Percentiles rank a stretch among this genome's conserved stretches.
Evolutionary conservation across 2,888 invertebrate species (phyloP).

Genomic region (Ichneumoninae sp.): DNA sequence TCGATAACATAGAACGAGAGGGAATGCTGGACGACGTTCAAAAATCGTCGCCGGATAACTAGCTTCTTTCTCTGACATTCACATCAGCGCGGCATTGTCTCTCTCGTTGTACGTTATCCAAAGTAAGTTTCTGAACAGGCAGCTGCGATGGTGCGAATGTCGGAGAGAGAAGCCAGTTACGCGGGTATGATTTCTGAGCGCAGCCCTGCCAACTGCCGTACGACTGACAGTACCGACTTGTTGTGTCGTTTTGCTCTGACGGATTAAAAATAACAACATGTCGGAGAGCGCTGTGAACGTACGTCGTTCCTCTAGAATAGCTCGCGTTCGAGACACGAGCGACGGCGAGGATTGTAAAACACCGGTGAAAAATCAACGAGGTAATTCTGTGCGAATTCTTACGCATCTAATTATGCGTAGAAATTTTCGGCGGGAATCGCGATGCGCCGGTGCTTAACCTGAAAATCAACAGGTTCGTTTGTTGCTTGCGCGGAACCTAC

Average conservation of each 20-base stretch:
- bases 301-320: conserved; percentile 65
- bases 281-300: conserved; percentile 61
- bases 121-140: not conserved
- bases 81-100: too few relatives aligned
- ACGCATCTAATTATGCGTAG: not conserved
- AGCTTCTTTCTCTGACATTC: too few relatives aligned
- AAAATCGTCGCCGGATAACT: too few relatives aligned
- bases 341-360: conserved; percentile 56
- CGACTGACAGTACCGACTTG: not conserved
- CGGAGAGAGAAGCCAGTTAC: too few relatives aligned
- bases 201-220: conserved; percentile 1
- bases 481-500: not conserved
- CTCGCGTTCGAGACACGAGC: conserved; percentile 36
- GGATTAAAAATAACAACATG: conserved; percentile 51
- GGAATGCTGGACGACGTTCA: too few relatives aligned
- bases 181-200: not conserved
- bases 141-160: too few relatives aligned
- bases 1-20: too few relatives aligned
- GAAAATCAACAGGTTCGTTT: not conserved
- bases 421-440: conserved; percentile 12
- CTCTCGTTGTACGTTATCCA: too few relatives aligned
- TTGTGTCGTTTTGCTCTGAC: not conserved
- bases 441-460: not conserved
- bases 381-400: conserved; percentile 19
- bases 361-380: conserved; percentile 48